Conservation (phyloP, 2,113 vertebrate species). For the Heptranchias perlo region DNA sequence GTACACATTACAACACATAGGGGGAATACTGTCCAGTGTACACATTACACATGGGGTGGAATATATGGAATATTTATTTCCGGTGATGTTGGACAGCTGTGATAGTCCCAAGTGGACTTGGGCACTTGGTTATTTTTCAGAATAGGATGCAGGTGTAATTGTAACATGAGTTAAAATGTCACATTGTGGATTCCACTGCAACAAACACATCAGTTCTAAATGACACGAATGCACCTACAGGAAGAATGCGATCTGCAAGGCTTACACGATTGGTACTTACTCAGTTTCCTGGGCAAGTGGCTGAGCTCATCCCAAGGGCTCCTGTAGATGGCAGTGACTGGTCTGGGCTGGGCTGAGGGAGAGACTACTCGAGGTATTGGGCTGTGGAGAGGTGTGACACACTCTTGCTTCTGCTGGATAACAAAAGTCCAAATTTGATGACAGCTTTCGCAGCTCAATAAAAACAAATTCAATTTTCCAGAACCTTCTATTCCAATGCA, state of each 20-base stretch:
- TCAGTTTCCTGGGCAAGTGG: slow-evolving; percentile 70
- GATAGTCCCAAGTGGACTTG: background rate
- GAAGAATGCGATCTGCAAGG: background rate
- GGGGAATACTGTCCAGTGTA: background rate
- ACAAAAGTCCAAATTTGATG: slow-evolving; percentile 35
- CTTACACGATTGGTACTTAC: slow-evolving; percentile 54
- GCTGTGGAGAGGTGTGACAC: slow-evolving; percentile 38
- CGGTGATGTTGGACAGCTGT: background rate
- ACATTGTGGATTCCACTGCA: background rate
- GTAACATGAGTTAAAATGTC: background rate
- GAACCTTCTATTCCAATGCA: background rate
- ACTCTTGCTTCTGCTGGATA: slow-evolving; percentile 45
- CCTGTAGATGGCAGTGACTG: slow-evolving; percentile 29
- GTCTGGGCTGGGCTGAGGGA: background rate
- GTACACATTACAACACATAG: background rate
- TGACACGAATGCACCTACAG: too few relatives aligned
- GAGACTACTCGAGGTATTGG: background rate
- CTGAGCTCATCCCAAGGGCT: slow-evolving; percentile 57
- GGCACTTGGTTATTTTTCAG: background rate
- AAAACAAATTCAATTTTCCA: background rate
- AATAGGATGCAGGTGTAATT: background rate
- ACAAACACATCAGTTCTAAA: background rate
- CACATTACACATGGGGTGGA: background rate
- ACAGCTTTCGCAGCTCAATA: background rate
- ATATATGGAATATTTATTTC: background rate